These are phyloP conservation scores for Homarus gammarus DNA, from an alignment of 2,888 invertebrate species.

Conservation along the genomic window DNA sequence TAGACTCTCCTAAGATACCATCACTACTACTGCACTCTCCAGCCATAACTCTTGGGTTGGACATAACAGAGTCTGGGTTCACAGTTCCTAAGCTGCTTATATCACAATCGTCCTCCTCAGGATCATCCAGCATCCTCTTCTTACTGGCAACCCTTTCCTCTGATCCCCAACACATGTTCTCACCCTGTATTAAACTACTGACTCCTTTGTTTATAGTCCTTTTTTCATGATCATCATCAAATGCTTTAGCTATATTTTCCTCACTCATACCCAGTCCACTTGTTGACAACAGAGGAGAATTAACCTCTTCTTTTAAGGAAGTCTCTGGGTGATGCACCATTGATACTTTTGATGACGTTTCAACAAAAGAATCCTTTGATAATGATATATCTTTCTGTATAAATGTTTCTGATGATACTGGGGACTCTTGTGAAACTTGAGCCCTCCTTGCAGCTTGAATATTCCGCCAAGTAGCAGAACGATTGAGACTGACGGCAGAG, in stretches of 20 bases:
- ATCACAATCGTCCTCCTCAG: conserved; percentile 56
- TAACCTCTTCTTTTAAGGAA: neutral
- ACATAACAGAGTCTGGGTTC: conserved; percentile 62
- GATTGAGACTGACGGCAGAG: conserved; percentile 47
- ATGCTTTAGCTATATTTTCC: neutral
- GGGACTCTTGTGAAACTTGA: neutral
- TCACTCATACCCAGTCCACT: neutral
- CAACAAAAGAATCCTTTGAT: neutral
- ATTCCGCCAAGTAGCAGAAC: conserved; percentile 54
- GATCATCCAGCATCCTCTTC: conserved; percentile 37
- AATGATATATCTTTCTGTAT: neutral
- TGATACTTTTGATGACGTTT: neutral
- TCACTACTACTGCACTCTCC: neutral
- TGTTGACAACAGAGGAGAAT: conserved; percentile 14
- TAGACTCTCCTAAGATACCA: neutral
- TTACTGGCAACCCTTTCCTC: conserved; percentile 13
- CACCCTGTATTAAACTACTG: neutral
- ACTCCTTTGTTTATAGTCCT: conserved; percentile 9
- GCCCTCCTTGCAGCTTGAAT: conserved; percentile 51
- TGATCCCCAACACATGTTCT: conserved; percentile 32
- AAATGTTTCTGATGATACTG: neutral
- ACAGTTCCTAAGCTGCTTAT: conserved; percentile 56
- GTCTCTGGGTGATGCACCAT: neutral
- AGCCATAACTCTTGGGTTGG: conserved; percentile 38
- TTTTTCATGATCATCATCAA: conserved; percentile 7